These are phyloP conservation scores for Heterodera schachtii DNA, from an alignment of 1,140 invertebrate genomes.

Conservation along the genomic window DNA sequence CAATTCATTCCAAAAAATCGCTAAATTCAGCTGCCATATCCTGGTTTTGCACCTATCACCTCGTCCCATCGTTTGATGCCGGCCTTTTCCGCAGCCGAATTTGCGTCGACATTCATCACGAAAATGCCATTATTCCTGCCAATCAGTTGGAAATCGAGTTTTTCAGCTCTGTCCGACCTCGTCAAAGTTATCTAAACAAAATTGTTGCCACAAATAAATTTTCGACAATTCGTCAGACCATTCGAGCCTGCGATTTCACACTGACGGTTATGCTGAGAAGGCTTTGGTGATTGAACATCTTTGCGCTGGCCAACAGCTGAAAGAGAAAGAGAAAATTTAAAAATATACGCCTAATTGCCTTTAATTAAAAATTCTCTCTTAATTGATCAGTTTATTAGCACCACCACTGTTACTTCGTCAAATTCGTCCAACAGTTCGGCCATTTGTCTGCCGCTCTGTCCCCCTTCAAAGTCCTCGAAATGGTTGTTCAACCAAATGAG, in stretches of 20 bases:
- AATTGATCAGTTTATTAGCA: constrained; percentile 25
- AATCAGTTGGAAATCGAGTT: constrained; percentile 71
- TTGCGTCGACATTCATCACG: constrained; percentile 86
- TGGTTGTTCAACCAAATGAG: constrained; percentile 98
- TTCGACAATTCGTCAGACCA: constrained; percentile 68
- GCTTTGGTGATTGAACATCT: constrained; percentile 78
- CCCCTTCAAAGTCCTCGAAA: constrained; percentile 91
- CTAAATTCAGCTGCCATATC: too few relatives aligned
- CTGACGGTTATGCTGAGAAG: constrained; percentile 93
- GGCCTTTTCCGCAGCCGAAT: constrained; percentile 90
- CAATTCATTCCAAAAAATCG: background rate
- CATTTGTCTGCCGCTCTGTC: constrained; percentile 82
- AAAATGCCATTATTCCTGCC: constrained; percentile 76
- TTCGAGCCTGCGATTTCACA: constrained; percentile 87
- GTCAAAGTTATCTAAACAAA: constrained; percentile 26
- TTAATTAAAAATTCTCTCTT: background rate
- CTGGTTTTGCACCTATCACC: constrained; percentile 58
- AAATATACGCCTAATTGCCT: background rate
- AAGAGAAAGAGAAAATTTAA: constrained; percentile 37
- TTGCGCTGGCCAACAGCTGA: constrained; percentile 78
- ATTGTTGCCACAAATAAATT: too few relatives aligned
- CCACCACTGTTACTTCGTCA: constrained; percentile 70
- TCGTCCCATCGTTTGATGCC: constrained; percentile 95
- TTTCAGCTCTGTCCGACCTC: constrained; percentile 21
- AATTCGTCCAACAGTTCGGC: constrained; percentile 94